Base-by-base conservation (phyloP, 2,888 invertebrate species). In the Hecatera dysodea region DNA sequence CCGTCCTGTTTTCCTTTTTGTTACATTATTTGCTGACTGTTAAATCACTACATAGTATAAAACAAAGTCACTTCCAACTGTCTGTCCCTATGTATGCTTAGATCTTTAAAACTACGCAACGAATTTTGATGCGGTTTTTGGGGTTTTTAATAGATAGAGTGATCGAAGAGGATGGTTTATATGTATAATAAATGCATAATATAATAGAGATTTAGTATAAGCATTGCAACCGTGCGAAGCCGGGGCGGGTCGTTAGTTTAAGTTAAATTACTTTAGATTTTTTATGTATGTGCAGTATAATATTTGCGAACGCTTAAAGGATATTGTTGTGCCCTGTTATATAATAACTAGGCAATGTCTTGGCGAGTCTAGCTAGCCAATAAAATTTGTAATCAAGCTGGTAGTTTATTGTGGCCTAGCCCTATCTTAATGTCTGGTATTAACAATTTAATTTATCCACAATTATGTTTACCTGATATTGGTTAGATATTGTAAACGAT, bases 401-500 rank as follows among this genome's bases (percentile, higher is more conserved):
- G 36, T 60, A 60, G 36, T 70, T 65, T 60, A 48, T 11, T 9
- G 15, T n/a, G 2, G n/a, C 61, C 42, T 3, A 39, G 24, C 22
- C 50, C 19, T 22, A n/a, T 59, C 15, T 33, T 75, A 59, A 75
- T 68, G 29, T 29, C 11, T 24, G 22, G 27, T 75, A 80, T 76
- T 65, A 65, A 53, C 57, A 56, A 76, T 76, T 76, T 76, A 60
- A 76, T 70, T 70, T 76, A 80, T 63, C 50, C 27, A 36, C 9
- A 60, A 46, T 52, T 55, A 22, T 59, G 57, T 59, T 62, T 80
- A 46, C 22, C 1, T 33, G 46, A 22, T 48, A 6, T 22, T 53
- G 6, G 27, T 46, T 24, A 70, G 46, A 46, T 52, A 52, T 57
- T 33, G 24, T 44, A 5, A 59, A 11, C 6, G 2, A 42, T 53